Conservation (phyloP, 1,140 invertebrate genomes). For the Bombus terrestris region DNA sequence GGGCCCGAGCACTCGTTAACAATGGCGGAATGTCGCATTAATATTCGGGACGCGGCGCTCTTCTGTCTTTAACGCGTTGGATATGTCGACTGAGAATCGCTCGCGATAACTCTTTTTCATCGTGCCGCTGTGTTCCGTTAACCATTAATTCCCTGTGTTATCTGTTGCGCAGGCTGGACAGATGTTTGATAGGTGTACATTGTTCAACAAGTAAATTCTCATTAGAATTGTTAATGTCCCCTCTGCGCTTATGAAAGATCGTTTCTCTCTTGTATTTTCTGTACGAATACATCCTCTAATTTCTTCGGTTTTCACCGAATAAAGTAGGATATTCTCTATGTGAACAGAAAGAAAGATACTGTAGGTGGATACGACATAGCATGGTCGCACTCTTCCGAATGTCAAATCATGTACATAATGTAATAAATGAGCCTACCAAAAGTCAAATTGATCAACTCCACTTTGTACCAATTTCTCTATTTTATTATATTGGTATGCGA, state of each 20-base stretch:
- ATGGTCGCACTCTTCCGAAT: neutral
- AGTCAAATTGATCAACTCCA: no score
- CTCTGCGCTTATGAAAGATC: neutral
- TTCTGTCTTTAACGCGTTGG: conserved; percentile 34
- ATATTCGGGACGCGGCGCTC: conserved; percentile 33
- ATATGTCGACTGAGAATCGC: conserved; percentile 3
- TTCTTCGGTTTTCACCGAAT: neutral
- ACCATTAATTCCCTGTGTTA: conserved; percentile 23
- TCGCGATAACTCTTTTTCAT: neutral
- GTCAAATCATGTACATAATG: neutral
- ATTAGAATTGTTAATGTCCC: conserved; percentile 2
- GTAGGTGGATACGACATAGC: neutral
- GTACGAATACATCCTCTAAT: neutral
- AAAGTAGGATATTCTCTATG: neutral
- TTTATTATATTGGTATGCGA: no score
- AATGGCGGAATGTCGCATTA: conserved; percentile 39
- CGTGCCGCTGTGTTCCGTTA: neutral
- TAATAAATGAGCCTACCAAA: no score
- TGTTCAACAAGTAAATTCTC: conserved; percentile 24
- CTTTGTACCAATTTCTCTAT: no score
- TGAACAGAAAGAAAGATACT: neutral
- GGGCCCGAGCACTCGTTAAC: conserved; percentile 36
- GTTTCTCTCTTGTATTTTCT: no score
- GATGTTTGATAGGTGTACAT: conserved; percentile 1
- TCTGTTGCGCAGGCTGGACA: conserved; percentile 7